phyloP scores from a whole-genome alignment of 2,888 invertebrate genomes.

The Dexiosoma caninum region DNA sequence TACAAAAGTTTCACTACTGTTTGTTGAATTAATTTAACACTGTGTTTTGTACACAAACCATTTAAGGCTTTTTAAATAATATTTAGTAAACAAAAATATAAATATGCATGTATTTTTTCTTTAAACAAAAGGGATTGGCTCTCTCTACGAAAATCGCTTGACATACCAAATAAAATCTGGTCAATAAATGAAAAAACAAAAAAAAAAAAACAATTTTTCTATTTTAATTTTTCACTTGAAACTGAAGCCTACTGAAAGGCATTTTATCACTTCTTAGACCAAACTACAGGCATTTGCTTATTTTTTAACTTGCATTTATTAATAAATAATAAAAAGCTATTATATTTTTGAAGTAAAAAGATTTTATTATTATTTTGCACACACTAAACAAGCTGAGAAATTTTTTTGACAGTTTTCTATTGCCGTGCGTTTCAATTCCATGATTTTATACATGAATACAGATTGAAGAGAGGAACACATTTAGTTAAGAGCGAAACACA shows the following conservation, averaged over 20 bases:
- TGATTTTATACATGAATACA: background rate
- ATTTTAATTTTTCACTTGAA: background rate
- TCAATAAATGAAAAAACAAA: conserved; percentile 27
- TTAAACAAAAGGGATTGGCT: conserved; percentile 61
- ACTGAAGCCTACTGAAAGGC: background rate
- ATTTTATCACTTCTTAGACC: background rate
- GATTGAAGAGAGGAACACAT: background rate
- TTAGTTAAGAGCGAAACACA: background rate
- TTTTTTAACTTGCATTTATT: background rate
- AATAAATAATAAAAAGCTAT: background rate
- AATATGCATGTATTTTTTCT: background rate
- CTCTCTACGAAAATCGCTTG: conserved; percentile 35
- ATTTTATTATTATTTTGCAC: conserved; percentile 33
- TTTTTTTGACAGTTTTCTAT: conserved; percentile 52
- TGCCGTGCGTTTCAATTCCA: conserved; percentile 57
- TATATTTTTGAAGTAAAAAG: background rate
- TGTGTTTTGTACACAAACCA: no score
- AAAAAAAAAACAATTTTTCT: conserved; percentile 4
- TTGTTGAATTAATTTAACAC: background rate
- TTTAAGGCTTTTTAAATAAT: no score
- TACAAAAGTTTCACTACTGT: background rate
- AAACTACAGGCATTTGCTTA: background rate
- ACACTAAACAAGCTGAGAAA: conserved; percentile 20
- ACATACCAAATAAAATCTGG: background rate
- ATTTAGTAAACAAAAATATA: no score